Evolutionary conservation across 2,797 vertebrate species (phyloP).

Genomic region (Streptopelia turtur): DNA sequence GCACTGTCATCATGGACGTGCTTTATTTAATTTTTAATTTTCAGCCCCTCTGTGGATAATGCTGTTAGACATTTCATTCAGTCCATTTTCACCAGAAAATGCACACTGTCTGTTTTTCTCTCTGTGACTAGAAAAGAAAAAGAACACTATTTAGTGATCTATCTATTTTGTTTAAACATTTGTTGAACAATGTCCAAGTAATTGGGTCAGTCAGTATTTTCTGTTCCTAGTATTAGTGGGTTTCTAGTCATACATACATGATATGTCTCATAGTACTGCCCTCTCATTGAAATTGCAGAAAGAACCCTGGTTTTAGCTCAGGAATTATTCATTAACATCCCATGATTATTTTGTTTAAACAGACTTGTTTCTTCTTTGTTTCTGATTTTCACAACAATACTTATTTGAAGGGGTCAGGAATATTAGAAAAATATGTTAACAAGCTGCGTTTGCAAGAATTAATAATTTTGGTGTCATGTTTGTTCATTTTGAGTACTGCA

Average conservation of each 20-base stretch:
- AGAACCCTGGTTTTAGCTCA: background rate
- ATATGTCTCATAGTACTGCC: background rate
- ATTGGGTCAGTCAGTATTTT: background rate
- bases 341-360: background rate
- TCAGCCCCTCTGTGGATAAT: background rate
- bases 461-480: background rate
- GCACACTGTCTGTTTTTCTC: background rate
- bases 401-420: background rate
- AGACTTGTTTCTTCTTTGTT: background rate
- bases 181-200: background rate
- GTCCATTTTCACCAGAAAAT: background rate
- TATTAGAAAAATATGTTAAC: background rate
- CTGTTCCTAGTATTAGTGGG: background rate
- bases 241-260: fast-evolving
- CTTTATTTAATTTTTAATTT: background rate
- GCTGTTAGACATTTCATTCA: background rate
- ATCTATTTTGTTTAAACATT: background rate
- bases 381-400: background rate
- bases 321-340: background rate
- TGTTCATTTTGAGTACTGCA: background rate
- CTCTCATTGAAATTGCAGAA: background rate
- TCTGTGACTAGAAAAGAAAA: background rate
- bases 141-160: background rate
- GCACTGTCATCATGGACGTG: background rate
- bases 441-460: background rate